Evolutionary conservation across 2,797 vertebrate genomes (phyloP), one percentile per base, ranked within the genome.

Genomic region (Kryptolebias ocellatus): DNA sequence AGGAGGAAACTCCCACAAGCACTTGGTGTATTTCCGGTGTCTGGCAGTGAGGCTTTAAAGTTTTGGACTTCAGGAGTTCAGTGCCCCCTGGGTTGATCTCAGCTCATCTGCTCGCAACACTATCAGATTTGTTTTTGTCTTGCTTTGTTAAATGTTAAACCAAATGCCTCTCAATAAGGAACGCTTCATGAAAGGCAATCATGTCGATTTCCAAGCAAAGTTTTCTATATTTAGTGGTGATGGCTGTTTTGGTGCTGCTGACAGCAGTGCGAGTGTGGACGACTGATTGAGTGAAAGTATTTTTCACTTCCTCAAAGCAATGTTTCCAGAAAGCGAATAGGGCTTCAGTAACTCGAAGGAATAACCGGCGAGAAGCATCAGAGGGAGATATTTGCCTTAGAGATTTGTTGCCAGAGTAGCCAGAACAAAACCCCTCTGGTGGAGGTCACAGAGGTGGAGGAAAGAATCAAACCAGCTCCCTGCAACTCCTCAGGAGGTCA

Each of bases 391-490:
- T 90, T 85, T 83, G 87, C 80, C 89, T 87, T 83, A 70, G 67
- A 81, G 90, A 88, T 91, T 86, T 88, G 88, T 90, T 90, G 81
- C 84, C 87, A 0, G 74, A 90, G 86, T 69, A 87, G 81, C 83
- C 75, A 67, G 84, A 85, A 92, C 85, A 89, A 92, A 90, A 80
- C 65, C 71, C 74, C 72, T 71, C 58, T 78, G 71, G 58, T 50
- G 37, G 83, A 85, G 89, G 89, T 88, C 79, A 74, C 56, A 64
- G 73, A 55, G 80, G 80, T 73, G 76, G 77, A 83, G 79, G 80
- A 34, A 24, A 51, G 69, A 83, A 83, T 79, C 67, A 80, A 61
- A 78, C 70, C 76, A 76, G 82, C 71, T 83, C 67, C 69, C 67
- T 69, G 77, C 59, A 56, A 53, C 87, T 83, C 85, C 76, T 77